Conservation (phyloP, 1,140 invertebrate species). For the Ridgeia piscesae region DNA sequence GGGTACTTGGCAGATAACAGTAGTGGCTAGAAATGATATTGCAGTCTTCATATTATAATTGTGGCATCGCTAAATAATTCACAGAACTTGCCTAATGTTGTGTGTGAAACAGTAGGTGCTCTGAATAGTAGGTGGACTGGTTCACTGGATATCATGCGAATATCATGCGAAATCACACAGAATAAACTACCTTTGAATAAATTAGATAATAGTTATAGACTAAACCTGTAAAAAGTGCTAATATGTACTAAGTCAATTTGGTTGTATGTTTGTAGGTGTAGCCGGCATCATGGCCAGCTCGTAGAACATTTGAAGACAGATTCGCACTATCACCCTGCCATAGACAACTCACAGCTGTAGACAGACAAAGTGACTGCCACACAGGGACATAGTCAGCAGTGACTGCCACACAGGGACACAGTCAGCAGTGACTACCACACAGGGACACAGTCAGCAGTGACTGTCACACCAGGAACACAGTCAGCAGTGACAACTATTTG, state of each 20-base stretch:
- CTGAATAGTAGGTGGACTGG: too few relatives aligned
- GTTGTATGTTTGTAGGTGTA: constrained; percentile 60
- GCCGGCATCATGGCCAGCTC: constrained; percentile 78
- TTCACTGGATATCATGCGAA: too few relatives aligned
- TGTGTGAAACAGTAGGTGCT: too few relatives aligned
- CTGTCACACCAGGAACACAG: not conserved
- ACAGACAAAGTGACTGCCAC: not conserved
- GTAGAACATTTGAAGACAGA: not conserved
- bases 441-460: not conserved
- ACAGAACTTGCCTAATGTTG: too few relatives aligned
- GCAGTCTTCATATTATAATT: not conserved
- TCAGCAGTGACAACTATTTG: not conserved
- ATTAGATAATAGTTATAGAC: not conserved
- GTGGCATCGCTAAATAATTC: not conserved
- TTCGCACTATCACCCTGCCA: not conserved
- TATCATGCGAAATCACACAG: too few relatives aligned
- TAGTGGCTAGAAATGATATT: too few relatives aligned
- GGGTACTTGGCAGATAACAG: too few relatives aligned
- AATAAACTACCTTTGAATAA: too few relatives aligned
- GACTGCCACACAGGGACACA: not conserved
- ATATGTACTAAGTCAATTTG: constrained; percentile 16
- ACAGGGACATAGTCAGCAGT: not conserved
- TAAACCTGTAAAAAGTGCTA: not conserved
- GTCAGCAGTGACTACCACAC: not conserved
- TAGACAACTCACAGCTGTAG: not conserved